Base-by-base conservation (phyloP, 2,888 invertebrate genomes). In the Drosophila tripunctata region DNA sequence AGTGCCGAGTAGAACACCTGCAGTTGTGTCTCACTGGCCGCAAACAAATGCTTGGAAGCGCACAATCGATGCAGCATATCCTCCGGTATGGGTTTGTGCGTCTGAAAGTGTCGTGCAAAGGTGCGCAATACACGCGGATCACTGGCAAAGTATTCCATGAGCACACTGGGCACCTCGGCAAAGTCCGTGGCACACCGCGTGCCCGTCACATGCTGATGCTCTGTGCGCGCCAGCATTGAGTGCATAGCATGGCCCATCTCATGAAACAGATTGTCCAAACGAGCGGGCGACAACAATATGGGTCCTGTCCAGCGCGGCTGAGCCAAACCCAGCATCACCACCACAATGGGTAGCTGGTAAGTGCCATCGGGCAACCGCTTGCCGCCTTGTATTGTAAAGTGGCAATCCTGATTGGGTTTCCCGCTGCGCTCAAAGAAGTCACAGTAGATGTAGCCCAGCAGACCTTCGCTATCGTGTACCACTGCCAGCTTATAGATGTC, bases 221-320 rank as follows among this genome's bases (percentile, higher is more conserved):
- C 94, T 0, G 99, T 98, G 68, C 98, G 94, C 2, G 97, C 99
- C 75, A 99, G 92, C 98, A 99, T 99, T 14, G 99, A 98, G 92
- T 99, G 99, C 94, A 99, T 95, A 12, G 99, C 99, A 92, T 99
- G 99, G 0, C 99, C 99, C 95, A 98, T 95, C 93, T 99, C 99
- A 91, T 99, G 99, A 92, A 99, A 99, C 73, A 99, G 93, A 92
- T 99, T 99, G 91, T 99, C 99, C 6, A 99, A 96, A 87, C 96
- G 95, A 14, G 94, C 94, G 0, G 97, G 96, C 19, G 95, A 94
- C 54, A 99, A 92, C 50, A 98, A 92, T 38, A 96, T 95, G 0
- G 96, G 96, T 3, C 94, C 94, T 0, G 93, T 93, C 93, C 94
- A 94, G 72, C 94, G 94, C 0, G 96, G 96, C 27, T 94, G 93